These are phyloP conservation scores for Myotis lucifugus DNA, from an alignment of 2,113 vertebrate genomes.

Conservation along the genomic window DNA sequence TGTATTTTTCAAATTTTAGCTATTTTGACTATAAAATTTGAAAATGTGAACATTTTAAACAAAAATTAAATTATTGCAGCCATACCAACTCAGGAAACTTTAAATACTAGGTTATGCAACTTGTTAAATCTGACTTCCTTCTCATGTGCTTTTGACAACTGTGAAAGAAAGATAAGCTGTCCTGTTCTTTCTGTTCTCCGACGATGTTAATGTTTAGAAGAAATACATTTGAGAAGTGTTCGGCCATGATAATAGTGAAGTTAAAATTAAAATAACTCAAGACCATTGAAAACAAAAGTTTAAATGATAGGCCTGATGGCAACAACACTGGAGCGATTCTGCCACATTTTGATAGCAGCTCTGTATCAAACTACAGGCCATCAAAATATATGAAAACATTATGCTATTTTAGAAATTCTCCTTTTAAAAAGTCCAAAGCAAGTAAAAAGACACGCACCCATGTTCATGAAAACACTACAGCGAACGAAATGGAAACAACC, in stretches of 20 bases:
- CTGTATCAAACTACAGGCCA: not conserved
- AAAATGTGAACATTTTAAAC: not conserved
- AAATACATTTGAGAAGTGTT: constrained; percentile 36
- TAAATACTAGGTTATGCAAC: constrained; percentile 56
- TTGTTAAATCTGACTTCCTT: constrained; percentile 68
- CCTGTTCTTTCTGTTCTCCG: not conserved
- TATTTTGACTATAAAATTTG: constrained; percentile 20
- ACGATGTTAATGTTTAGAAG: constrained; percentile 51
- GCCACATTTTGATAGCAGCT: not conserved
- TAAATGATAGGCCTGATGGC: not conserved
- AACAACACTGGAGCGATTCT: not conserved
- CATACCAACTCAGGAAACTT: constrained; percentile 62
- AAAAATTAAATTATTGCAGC: constrained; percentile 42
- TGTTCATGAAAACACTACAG: not conserved
- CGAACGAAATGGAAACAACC: not conserved
- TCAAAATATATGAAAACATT: not conserved
- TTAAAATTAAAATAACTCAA: constrained; percentile 58
- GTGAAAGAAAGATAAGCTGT: constrained; percentile 68
- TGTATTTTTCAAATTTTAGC: not conserved
- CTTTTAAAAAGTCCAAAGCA: not conserved
- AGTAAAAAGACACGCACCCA: constrained; percentile 8
- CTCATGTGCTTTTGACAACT: constrained; percentile 59
- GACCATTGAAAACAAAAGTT: not conserved
- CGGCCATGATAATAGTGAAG: constrained; percentile 6
- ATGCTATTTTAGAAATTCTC: not conserved